Evolutionary conservation across 2,888 invertebrate genomes (phyloP).

Genomic region (Congeria kusceri): DNA sequence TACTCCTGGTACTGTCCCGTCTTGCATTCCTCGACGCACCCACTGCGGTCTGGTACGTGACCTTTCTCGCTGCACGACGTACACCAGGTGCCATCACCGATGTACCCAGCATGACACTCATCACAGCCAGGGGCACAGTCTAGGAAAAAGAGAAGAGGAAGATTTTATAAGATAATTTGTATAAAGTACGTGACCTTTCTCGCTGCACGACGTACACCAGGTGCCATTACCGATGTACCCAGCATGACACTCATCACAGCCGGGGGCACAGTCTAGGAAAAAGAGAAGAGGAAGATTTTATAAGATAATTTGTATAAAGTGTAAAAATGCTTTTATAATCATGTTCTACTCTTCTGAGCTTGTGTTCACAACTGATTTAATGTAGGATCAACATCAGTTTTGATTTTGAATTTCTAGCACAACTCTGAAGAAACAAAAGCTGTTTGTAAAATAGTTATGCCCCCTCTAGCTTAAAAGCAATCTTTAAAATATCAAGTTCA

Average conservation of each 20-base stretch:
- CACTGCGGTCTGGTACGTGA: slow-evolving; percentile 65
- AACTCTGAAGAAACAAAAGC: no score
- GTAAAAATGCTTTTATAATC: no score
- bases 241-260: slow-evolving; percentile 71
- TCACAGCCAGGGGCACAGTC: slow-evolving; percentile 73
- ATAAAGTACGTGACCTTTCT: slow-evolving; percentile 56
- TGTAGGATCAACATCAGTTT: no score
- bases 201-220: slow-evolving; percentile 67
- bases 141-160: slow-evolving; percentile 31
- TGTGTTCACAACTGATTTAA: no score
- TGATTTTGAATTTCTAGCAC: no score
- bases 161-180: no score
- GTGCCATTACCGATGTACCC: slow-evolving; percentile 52
- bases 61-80: slow-evolving; percentile 61
- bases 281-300: no score
- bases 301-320: no score
- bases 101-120: slow-evolving; percentile 63
- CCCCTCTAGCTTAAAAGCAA: no score
- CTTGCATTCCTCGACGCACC: slow-evolving; percentile 70
- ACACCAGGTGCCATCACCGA: slow-evolving; percentile 63
- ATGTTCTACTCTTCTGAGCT: no score
- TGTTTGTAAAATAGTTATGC: no score
- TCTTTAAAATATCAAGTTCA: no score
- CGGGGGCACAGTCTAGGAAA: slow-evolving; percentile 68
- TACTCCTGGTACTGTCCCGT: slow-evolving; percentile 67